Evolutionary conservation across 2,113 vertebrate genomes (phyloP).

Genomic region (Microtus ochrogaster): DNA sequence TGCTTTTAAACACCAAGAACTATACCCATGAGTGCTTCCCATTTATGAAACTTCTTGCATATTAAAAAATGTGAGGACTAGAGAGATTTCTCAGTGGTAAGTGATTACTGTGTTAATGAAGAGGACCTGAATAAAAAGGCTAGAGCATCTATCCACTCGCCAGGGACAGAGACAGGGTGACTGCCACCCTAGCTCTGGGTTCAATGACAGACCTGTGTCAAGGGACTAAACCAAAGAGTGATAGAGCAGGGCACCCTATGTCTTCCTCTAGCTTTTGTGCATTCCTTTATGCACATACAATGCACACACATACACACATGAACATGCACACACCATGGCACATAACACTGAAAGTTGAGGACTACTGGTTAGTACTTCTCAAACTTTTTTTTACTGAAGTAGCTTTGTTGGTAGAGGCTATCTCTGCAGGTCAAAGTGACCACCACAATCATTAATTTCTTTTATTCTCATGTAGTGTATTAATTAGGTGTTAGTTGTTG

Average conservation of each 20-base stretch:
- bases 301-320: too few relatives aligned
- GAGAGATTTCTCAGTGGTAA: background rate
- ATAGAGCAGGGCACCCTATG: background rate
- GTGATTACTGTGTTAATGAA: background rate
- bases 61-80: background rate
- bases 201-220: background rate
- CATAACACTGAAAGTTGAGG: background rate
- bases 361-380: constrained; percentile 20
- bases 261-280: background rate
- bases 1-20: background rate
- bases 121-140: background rate
- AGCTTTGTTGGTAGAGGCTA: constrained; percentile 12
- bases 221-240: background rate
- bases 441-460: background rate
- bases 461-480: background rate
- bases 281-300: background rate
- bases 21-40: background rate
- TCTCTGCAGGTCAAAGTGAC: constrained; percentile 6
- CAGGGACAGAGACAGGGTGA: background rate
- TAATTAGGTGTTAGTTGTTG: constrained; percentile 3
- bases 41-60: background rate
- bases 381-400: constrained; percentile 52
- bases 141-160: background rate
- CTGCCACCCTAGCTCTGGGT: background rate
- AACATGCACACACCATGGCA: background rate